Evolutionary conservation across 2,888 invertebrate genomes (phyloP), one percentile per base, ranked within the genome.

Genomic region (Spodoptera littoralis): DNA sequence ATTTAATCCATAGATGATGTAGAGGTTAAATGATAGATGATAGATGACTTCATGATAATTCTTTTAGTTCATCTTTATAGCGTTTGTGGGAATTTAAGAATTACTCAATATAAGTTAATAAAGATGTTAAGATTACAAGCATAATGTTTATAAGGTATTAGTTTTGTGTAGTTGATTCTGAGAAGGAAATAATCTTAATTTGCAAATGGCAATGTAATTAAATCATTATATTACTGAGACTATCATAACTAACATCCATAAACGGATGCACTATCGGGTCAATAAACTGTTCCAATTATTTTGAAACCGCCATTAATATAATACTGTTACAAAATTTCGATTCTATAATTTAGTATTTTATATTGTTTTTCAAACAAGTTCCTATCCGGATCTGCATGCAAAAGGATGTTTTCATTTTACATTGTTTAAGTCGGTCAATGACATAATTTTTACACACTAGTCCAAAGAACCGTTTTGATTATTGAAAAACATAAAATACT

Each of bases 331-430:
- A 46, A 58, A 58, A 75, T 70, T 68, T 55, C 30, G 42, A 62
- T 69, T 69, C 59, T 69, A 51, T 53, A 59, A 70, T 64, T 70
- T 48, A 44, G 45, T 54, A 54, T 57, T n/a, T 62, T 51, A 65
- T 65, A 60, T 52, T 50, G 45, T 71, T 60, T 71, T 70, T 48
- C 60, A 22, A 43, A 65, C 60, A 71, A 60, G 71, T 65, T 70
- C 12, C 11, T 48, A 62, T 62, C 54, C 71, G 65, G 65, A 57
- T 75, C 62, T 62, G 44, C 24, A 36, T 36, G 36, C 9, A 36
- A 9, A 36, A 36, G 36, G 36, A 36, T 36, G 36, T 36, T 36
- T 75, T 65, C 50, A 76, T 61, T 65, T 60, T 44, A 51, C 41
- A 57, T 62, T 60, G 48, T 62, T 60, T 65, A 48, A 46, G n/a